A percentile compares a stretch with the other conserved stretches of the same genome.
Evolutionary conservation across 1,140 invertebrate species (phyloP).

Genomic region (Delia radicum): DNA sequence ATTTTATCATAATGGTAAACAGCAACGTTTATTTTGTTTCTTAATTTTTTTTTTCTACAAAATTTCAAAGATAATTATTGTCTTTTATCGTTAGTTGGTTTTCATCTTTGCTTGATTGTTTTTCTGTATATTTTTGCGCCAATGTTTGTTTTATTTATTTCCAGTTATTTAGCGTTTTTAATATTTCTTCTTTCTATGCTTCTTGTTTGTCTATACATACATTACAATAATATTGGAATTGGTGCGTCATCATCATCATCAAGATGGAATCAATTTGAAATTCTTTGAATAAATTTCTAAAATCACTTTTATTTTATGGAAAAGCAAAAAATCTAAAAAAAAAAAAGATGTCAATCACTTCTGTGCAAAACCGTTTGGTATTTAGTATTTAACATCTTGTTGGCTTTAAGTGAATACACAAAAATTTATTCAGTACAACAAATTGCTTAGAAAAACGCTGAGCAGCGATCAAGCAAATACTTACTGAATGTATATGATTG

Average conservation of each 20-base stretch:
- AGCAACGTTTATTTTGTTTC: background rate
- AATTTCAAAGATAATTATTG: background rate
- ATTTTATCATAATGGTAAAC: background rate
- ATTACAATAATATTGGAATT: no score
- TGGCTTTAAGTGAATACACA: no score
- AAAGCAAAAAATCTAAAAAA: no score
- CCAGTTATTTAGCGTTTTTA: background rate
- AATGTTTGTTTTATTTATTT: constrained; percentile 2
- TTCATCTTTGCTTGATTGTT: background rate
- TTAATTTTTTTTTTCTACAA: background rate
- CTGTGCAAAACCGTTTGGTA: no score
- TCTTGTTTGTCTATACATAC: background rate
- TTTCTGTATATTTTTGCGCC: background rate
- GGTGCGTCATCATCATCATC: background rate
- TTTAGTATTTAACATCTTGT: no score
- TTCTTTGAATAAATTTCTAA: background rate
- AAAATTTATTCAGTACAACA: no score
- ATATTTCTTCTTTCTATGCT: background rate
- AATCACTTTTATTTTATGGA: background rate
- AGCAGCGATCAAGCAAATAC: background rate
- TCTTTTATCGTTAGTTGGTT: constrained; percentile 1
- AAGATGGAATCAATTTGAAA: background rate
- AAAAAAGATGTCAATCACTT: no score
- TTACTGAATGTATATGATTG: background rate
- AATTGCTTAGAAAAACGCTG: no score